Evolutionary conservation across 2,113 vertebrate genomes (phyloP).

Genomic region (Dicerorhinus sumatrensis): DNA sequence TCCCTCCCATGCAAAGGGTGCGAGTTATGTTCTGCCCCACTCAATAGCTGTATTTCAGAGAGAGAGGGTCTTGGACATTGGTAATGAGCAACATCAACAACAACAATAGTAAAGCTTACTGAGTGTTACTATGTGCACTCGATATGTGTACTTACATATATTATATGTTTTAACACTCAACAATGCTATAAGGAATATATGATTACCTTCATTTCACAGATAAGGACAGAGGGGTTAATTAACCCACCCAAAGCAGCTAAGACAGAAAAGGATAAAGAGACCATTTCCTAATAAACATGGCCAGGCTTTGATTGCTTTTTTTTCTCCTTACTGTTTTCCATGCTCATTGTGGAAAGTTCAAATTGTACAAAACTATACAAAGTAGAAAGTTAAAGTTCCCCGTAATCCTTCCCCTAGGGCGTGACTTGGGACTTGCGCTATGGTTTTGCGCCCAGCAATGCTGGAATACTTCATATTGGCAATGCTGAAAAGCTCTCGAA

Average conservation of each 20-base stretch:
- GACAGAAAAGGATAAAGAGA: background rate
- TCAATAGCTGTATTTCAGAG: background rate
- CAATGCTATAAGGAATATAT: background rate
- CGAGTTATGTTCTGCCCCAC: background rate
- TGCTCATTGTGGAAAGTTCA: background rate
- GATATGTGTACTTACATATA: background rate
- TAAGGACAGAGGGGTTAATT: slow-evolving; percentile 38
- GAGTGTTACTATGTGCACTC: background rate
- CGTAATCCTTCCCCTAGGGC: background rate
- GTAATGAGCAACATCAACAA: background rate
- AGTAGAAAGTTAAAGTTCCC: background rate
- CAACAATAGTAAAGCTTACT: background rate
- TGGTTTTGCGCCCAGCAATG: background rate
- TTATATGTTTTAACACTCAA: background rate
- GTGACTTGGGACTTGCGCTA: background rate
- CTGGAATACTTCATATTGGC: background rate
- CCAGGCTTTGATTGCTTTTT: background rate
- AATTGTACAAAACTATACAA: background rate
- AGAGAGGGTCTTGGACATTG: background rate
- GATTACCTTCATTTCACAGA: background rate
- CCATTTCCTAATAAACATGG: background rate
- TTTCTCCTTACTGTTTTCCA: background rate
- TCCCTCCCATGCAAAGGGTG: background rate
- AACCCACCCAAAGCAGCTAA: background rate
- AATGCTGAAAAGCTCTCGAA: background rate